Base-by-base conservation (phyloP, 2,797 vertebrate species). In the Sebastes matsubarae region DNA sequence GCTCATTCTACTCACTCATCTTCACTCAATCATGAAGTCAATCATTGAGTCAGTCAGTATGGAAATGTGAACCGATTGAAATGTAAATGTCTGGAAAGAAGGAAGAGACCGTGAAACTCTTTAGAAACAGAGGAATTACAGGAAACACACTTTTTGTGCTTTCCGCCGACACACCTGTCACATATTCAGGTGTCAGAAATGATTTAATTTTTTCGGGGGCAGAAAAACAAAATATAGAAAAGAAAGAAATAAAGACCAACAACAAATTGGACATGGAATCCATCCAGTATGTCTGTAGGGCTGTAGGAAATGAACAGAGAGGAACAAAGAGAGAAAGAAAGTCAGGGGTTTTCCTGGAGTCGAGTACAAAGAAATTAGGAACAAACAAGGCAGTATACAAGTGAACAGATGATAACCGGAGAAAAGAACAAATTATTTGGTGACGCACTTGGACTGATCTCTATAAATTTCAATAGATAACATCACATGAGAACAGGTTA, bases 331-430 rank as follows among this genome's bases (percentile, higher is more conserved):
- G 14, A n/a, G 57, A 20, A 60, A 36, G 29, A 54, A n/a, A 24
- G 24, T 68, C 12, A 2, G 76, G 82, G 73, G 63, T 30, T 83
- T 87, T 72, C 67, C 77, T 78, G 32, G 6, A 57, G 61, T 16
- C 4, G 16, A 60, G 55, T 14, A 42, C 67, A 75, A 58, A 65
- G 52, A 42, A 22, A 50, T 30, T 1, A 7, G 8, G 12, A 42
- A 54, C 16, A 54, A 75, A 81, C 30, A 65, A 70, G 27, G 36
- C 12, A 25, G n/a, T 64, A 74, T 76, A 65, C 72, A 60, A 42
- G 61, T 72, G 50, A 81, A 36, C 59, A 29, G 18, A 65, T 65
- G 30, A 75, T 9, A 13, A 57, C 16, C 2, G 5, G 32, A 20
- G 30, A 65, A 11, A 65, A 20, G 0, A 29, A 3, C 3, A 34